Base-by-base conservation (phyloP, 2,113 vertebrate genomes). In the Vimba vimba region DNA sequence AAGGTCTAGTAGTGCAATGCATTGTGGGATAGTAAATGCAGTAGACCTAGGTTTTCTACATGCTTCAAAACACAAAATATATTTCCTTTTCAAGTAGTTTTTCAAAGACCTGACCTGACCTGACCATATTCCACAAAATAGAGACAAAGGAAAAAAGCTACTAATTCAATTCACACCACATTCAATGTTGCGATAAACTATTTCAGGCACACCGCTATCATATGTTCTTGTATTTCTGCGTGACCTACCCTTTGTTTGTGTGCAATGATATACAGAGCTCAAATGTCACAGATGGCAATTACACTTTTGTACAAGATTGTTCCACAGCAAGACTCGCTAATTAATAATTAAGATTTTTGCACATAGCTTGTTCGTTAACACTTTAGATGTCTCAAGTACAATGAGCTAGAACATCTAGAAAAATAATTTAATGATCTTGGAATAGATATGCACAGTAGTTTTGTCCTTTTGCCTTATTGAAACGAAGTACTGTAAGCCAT, bases 351-450 rank as follows among this genome's bases (percentile, higher is more conserved):
- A 45, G 36, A 6, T 64, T 68, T 33, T 69, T 33, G 43, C 45
- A 52, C 62, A 69, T 69, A 68, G 45, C 79, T 82, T 82, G 43
- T 81, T 81, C 47, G 59, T 82, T 68, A 17, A 52, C 79, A 82
- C 79, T 82, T 69, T 33, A 52, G 62, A 82, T 69, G 27, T 52
- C 62, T 82, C 45, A 69, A 82, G 64, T 36, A 82, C 17, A 69
- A 50, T 50, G 19, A 82, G 62, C 62, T 36, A 8, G 10, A 69
- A 36, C 27, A 36, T 68, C 19, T 13, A 50, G 62, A 82, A 36
- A 52, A 68, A 36, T 0, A 33, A 69, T n/a, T 13, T 4, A 45
- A n/a, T 80, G 77, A 39, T 60, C 21, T 47, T 17, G 43, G 59
- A 47, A 64, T 3, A 17, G 57, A 45, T 17, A 1, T 45, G 8